These are phyloP conservation scores for Lordiphosa fenestrarum DNA, from an alignment of 2,888 invertebrate species.

Conservation along the genomic window DNA sequence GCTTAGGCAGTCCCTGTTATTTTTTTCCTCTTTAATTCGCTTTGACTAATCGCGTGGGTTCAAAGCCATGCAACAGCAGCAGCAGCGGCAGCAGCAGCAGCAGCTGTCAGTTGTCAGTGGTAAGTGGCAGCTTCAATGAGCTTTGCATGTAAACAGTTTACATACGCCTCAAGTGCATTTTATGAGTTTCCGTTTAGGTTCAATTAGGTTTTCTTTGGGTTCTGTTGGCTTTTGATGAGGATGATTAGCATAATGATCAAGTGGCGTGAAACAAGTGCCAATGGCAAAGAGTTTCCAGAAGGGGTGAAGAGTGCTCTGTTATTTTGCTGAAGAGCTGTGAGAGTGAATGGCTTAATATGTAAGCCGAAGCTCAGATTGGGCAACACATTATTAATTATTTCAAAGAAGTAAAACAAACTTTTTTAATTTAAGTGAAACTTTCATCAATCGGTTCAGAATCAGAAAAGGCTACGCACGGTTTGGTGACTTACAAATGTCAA, in stretches of 20 bases:
- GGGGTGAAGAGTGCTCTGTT: background rate
- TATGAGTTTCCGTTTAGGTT: slow-evolving; percentile 69
- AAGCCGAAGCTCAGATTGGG: too few relatives aligned
- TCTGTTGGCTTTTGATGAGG: slow-evolving; percentile 9
- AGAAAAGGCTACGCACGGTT: too few relatives aligned
- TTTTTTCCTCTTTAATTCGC: slow-evolving; percentile 16
- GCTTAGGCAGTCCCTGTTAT: slow-evolving; percentile 30
- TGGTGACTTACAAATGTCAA: too few relatives aligned
- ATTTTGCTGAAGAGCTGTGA: too few relatives aligned
- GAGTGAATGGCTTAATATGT: too few relatives aligned
- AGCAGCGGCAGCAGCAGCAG: slow-evolving; percentile 22
- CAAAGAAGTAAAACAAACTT: too few relatives aligned
- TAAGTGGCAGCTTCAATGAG: slow-evolving; percentile 50
- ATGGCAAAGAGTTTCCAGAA: background rate
- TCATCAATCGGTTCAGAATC: too few relatives aligned
- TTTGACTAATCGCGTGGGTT: slow-evolving; percentile 64
- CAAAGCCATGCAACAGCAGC: slow-evolving; percentile 10
- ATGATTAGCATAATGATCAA: slow-evolving; percentile 14
- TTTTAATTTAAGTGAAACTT: too few relatives aligned
- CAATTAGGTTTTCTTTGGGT: slow-evolving; percentile 45
- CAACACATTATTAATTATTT: background rate
- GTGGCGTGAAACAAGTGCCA: background rate
- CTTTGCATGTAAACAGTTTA: slow-evolving; percentile 49
- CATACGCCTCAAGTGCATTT: slow-evolving; percentile 46
- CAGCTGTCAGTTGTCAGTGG: slow-evolving; percentile 31